A percentile compares a stretch with the other conserved stretches of the same genome.
phyloP scores from a whole-genome alignment of 2,797 vertebrate genomes.

The Pipistrellus nathusii region DNA sequence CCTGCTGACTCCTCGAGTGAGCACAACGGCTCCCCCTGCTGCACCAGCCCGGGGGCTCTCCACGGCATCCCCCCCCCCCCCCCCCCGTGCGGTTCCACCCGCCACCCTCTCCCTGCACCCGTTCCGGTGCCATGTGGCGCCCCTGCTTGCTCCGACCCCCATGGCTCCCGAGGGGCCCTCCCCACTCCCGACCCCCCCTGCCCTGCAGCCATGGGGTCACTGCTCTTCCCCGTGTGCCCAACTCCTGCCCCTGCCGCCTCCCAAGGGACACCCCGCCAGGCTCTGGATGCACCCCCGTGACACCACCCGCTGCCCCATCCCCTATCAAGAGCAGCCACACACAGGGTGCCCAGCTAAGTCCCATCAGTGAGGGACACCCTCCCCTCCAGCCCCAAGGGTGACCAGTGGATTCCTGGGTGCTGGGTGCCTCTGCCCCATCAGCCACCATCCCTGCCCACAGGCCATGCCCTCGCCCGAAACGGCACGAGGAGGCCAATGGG shows the following conservation, averaged over 20 bases:
- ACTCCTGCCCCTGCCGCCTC: not conserved
- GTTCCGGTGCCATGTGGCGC: too few relatives aligned
- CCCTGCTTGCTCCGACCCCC: not conserved
- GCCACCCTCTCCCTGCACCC: fast-evolving
- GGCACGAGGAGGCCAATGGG: not conserved
- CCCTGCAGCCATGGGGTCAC: not conserved
- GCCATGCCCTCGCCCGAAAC: not conserved
- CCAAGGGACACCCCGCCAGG: not conserved
- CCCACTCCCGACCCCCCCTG: not conserved
- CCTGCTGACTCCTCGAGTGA: not conserved
- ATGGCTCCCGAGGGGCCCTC: not conserved
- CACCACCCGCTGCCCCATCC: not conserved
- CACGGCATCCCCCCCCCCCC: fast-evolving
- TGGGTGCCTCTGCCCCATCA: not conserved
- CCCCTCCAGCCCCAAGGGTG: too few relatives aligned
- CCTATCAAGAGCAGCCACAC: not conserved
- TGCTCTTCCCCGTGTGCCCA: not conserved
- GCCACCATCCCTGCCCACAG: not conserved
- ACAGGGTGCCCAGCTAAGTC: too few relatives aligned
- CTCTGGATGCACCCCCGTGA: not conserved
- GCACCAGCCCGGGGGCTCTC: not conserved
- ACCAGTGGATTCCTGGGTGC: too few relatives aligned
- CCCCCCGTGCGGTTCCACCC: not conserved
- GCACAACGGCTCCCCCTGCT: too few relatives aligned
- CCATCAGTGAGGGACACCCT: not conserved